A percentile compares a stretch with the other conserved stretches of the same genome.
Conservation (phyloP, 2,888 invertebrate genomes). For the Drosophila cognata region DNA sequence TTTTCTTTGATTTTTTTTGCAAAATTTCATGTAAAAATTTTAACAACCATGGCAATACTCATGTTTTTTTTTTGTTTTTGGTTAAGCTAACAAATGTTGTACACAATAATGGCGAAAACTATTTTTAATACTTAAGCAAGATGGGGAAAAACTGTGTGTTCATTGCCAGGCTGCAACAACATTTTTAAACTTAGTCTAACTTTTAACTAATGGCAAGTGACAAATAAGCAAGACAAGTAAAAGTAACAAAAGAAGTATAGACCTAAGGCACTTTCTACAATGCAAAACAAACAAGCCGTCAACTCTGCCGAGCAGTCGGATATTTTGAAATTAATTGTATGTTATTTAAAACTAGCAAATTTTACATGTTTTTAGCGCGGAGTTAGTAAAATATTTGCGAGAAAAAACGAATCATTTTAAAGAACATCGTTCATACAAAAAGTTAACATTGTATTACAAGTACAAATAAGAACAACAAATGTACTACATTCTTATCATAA, state of each 20-base stretch:
- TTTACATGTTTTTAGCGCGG: constrained; percentile 72
- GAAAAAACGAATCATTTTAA: constrained; percentile 36
- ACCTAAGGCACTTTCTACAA: constrained; percentile 61
- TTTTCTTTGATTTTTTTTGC: not conserved
- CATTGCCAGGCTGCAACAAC: constrained; percentile 59
- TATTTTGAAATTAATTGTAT: constrained; percentile 58
- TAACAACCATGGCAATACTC: constrained; percentile 50
- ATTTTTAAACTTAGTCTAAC: constrained; percentile 67
- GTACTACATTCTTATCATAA: constrained; percentile 38
- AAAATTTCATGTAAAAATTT: constrained; percentile 22
- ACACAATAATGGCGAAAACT: constrained; percentile 27
- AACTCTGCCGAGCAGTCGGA: constrained; percentile 49
- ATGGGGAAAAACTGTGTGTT: constrained; percentile 54
- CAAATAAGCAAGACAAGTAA: constrained; percentile 60
- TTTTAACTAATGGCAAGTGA: constrained; percentile 65
- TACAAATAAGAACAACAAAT: constrained; percentile 33
- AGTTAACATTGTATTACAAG: constrained; percentile 43
- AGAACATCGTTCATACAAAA: constrained; percentile 16
- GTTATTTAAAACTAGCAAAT: constrained; percentile 69
- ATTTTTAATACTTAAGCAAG: constrained; percentile 54
- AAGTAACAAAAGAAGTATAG: constrained; percentile 45
- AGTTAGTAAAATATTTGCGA: constrained; percentile 74
- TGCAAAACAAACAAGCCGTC: constrained; percentile 49
- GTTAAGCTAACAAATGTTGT: constrained; percentile 27
- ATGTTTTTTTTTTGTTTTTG: constrained; percentile 21